Conservation (phyloP, 2,888 invertebrate genomes). For the Rutpela maculata region DNA sequence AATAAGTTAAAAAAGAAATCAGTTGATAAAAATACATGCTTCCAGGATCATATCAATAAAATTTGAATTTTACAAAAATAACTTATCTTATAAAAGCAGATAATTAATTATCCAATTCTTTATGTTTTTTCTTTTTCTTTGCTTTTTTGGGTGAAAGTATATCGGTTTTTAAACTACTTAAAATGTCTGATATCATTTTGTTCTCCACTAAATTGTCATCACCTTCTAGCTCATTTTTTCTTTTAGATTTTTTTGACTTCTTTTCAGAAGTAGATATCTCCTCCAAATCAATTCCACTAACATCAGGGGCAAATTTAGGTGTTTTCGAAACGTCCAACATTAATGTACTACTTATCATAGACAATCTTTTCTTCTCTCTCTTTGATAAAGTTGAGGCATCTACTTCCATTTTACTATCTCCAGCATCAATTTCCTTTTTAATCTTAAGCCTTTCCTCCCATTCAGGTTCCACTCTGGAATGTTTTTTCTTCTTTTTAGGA, state of each 20-base stretch:
- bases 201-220: constrained; percentile 9
- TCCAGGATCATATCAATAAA: background rate
- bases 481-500: constrained; percentile 40
- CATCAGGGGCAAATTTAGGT: constrained; percentile 39
- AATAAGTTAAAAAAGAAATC: no score
- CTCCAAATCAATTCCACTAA: constrained; percentile 27
- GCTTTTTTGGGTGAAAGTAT: constrained; percentile 18
- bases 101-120: background rate
- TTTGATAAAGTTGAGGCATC: background rate
- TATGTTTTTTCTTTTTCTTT: constrained; percentile 36
- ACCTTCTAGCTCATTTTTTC: constrained; percentile 18
- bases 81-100: background rate
- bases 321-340: constrained; percentile 41
- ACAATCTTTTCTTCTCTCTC: constrained; percentile 26
- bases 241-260: constrained; percentile 34
- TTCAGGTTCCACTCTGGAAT: constrained; percentile 15
- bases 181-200: constrained; percentile 30
- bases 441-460: background rate
- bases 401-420: background rate
- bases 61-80: background rate
- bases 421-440: constrained; percentile 8
- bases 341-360: constrained; percentile 45
- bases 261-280: background rate
- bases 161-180: constrained; percentile 35
- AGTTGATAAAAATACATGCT: background rate